phyloP scores from a whole-genome alignment of 37 sponge, comb jelly and placozoan genomes.

The Theonella swinhoei region DNA sequence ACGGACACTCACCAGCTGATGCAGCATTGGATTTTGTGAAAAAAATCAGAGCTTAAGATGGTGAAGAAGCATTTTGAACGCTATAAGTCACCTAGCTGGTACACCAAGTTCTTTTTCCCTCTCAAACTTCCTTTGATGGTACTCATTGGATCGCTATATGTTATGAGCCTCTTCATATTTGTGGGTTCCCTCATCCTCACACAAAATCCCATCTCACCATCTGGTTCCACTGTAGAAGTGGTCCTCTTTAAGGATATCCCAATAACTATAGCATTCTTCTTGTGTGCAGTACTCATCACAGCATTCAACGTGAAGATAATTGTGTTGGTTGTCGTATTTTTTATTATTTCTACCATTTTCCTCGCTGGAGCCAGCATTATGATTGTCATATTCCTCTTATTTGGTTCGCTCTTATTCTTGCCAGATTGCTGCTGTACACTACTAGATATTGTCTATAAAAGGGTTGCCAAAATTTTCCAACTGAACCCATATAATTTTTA shows the following conservation, averaged over 20 bases:
- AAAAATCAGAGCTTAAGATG: conserved; percentile 14
- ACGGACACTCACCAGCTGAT: conserved; percentile 4
- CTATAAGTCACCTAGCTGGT: conserved; percentile 1
- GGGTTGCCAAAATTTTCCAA: no score
- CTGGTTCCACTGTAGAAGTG: background rate
- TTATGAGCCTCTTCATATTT: conserved; percentile 15
- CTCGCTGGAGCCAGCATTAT: background rate
- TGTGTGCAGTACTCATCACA: background rate
- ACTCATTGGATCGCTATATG: conserved; percentile 13
- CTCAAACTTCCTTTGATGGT: conserved; percentile 15
- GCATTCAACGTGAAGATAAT: conserved; percentile 27
- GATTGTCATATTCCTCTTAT: background rate
- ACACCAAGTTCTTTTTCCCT: conserved; percentile 28
- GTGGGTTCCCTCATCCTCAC: conserved; percentile 23
- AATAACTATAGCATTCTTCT: conserved; percentile 10
- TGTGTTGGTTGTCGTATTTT: conserved; percentile 13
- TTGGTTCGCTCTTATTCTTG: conserved; percentile 15
- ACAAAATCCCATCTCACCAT: background rate
- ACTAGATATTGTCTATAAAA: no score
- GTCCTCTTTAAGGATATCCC: background rate
- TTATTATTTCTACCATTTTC: background rate
- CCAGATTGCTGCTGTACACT: background rate
- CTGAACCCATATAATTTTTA: no score
- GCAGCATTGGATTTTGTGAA: conserved; percentile 27
- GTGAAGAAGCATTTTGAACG: conserved; percentile 25